Conservation (phyloP, 2,888 invertebrate genomes). For the Macaria notata region DNA sequence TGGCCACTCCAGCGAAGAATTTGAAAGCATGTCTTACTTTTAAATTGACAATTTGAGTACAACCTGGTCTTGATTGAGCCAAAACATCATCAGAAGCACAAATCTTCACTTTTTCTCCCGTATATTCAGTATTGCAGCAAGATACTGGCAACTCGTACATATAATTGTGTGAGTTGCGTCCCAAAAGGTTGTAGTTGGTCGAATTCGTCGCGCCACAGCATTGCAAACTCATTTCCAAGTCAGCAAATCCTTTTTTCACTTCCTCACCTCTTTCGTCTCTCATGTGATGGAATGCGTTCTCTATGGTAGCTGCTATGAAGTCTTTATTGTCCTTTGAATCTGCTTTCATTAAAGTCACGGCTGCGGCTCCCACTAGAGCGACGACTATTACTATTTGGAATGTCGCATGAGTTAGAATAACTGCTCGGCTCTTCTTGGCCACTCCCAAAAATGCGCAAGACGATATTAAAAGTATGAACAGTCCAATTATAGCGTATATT, state of each 20-base stretch:
- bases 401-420: neutral
- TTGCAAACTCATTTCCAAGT: neutral
- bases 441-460: constrained; percentile 6
- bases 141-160: neutral
- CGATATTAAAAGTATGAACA: neutral
- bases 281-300: neutral
- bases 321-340: neutral
- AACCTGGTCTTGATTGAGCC: neutral
- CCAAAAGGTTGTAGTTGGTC: neutral
- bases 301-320: neutral
- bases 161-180: neutral
- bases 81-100: neutral
- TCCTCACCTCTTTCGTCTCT: neutral
- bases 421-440: constrained; percentile 3
- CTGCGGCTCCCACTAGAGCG: neutral
- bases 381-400: constrained; percentile 2
- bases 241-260: neutral
- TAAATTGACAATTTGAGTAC: neutral
- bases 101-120: neutral
- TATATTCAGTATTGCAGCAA: constrained; percentile 1
- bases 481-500: neutral
- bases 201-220: neutral
- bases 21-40: neutral
- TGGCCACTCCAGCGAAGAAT: neutral
- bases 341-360: neutral